Percentiles rank a stretch among this genome's conserved stretches.
Conservation (phyloP, 2,888 invertebrate genomes). For the Syrista parreyssii region DNA sequence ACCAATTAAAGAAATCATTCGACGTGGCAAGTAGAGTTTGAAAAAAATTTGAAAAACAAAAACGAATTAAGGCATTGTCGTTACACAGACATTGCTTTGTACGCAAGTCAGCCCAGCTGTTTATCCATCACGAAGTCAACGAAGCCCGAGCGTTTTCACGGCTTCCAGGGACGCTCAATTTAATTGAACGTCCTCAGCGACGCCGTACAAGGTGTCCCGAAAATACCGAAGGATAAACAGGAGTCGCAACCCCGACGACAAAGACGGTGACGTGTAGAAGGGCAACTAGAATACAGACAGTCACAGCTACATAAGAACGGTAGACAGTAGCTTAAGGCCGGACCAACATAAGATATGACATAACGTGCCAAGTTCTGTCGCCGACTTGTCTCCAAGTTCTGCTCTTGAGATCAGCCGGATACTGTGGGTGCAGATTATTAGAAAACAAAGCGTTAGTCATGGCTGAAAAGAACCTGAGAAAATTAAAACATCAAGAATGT, state of each 20-base stretch:
- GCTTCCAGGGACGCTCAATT: background rate
- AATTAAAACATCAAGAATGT: background rate
- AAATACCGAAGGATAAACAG: background rate
- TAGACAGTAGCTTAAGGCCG: background rate
- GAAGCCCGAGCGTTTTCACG: background rate
- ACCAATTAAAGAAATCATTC: background rate
- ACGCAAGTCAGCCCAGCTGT: background rate
- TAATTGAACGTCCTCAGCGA: background rate
- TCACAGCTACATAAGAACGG: background rate
- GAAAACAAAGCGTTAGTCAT: background rate
- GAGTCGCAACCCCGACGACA: background rate
- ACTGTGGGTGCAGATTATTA: background rate
- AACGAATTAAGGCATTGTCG: background rate
- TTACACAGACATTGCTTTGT: background rate
- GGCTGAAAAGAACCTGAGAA: background rate
- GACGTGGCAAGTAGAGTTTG: background rate
- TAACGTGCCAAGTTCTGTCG: slow-evolving; percentile 58
- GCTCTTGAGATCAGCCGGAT: slow-evolving; percentile 44
- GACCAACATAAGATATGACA: slow-evolving; percentile 41
- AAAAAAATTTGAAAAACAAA: background rate
- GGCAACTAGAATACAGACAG: background rate
- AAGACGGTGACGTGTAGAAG: background rate
- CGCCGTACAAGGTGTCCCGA: slow-evolving; percentile 1
- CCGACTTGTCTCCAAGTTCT: slow-evolving; percentile 51
- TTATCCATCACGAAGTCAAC: background rate